Evolutionary conservation across 2,888 invertebrate genomes (phyloP).

Genomic region (Heteromurus nitidus): DNA sequence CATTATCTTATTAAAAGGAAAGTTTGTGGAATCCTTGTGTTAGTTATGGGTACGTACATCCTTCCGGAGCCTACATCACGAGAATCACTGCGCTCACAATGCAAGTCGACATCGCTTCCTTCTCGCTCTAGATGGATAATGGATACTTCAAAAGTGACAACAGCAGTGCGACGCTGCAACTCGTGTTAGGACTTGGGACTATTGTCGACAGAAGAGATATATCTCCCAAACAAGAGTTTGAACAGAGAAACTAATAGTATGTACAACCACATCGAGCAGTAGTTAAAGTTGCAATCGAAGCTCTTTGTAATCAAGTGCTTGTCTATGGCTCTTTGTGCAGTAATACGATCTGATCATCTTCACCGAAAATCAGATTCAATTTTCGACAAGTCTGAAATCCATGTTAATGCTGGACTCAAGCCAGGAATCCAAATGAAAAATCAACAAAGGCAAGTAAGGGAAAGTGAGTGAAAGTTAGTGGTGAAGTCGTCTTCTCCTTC

Average conservation of each 20-base stretch:
- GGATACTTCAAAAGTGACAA: slow-evolving; percentile 1
- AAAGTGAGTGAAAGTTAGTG: too few relatives aligned
- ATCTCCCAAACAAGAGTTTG: too few relatives aligned
- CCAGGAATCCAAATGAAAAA: slow-evolving; percentile 43
- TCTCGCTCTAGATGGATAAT: neutral
- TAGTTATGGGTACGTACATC: slow-evolving; percentile 47
- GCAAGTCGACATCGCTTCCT: neutral
- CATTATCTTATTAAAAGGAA: slow-evolving; percentile 44
- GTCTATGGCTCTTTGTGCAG: slow-evolving; percentile 27
- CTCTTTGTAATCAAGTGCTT: slow-evolving; percentile 46
- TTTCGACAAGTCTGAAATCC: slow-evolving; percentile 39
- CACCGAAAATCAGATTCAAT: slow-evolving; percentile 57
- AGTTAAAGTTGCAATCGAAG: slow-evolving; percentile 38
- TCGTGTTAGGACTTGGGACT: too few relatives aligned
- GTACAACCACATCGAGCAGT: too few relatives aligned
- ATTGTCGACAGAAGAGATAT: too few relatives aligned
- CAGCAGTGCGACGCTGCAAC: neutral
- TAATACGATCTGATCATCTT: slow-evolving; percentile 39
- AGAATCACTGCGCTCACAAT: slow-evolving; percentile 31
- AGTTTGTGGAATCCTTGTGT: slow-evolving; percentile 40
- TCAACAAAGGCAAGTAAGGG: slow-evolving; percentile 17
- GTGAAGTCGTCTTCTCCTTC: slow-evolving; percentile 18
- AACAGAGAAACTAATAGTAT: too few relatives aligned
- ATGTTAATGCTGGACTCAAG: slow-evolving; percentile 41
- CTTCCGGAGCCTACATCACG: slow-evolving; percentile 42